phyloP scores from a whole-genome alignment of 2,888 invertebrate genomes.

The Timema podura region DNA sequence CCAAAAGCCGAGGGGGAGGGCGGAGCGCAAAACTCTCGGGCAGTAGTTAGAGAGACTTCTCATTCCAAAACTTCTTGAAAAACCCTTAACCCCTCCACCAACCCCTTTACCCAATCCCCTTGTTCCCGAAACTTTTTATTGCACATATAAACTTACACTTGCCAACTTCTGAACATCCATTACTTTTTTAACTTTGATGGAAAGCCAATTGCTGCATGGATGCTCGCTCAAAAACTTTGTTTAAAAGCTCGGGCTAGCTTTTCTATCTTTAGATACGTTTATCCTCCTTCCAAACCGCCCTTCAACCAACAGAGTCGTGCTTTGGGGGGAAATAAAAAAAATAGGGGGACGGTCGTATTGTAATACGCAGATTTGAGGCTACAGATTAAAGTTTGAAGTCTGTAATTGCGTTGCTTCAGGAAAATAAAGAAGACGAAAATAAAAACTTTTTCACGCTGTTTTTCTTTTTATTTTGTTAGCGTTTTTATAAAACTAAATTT shows the following conservation, averaged over 20 bases:
- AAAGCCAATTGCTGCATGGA: conserved; percentile 23
- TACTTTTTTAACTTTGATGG: conserved; percentile 25
- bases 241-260: conserved; percentile 16
- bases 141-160: conserved; percentile 24
- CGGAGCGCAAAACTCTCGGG: no score
- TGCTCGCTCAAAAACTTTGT: conserved; percentile 21
- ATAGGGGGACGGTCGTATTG: not conserved
- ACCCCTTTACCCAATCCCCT: not conserved
- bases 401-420: conserved; percentile 12
- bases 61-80: no score
- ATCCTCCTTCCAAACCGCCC: not conserved
- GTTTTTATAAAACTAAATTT: not conserved
- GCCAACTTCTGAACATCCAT: conserved; percentile 20
- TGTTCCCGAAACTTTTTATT: conserved; percentile 22
- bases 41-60: no score
- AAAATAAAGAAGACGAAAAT: not conserved
- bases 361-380: conserved; percentile 14
- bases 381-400: conserved; percentile 16
- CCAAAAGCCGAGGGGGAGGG: no score
- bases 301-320: not conserved
- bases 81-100: not conserved
- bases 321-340: no score
- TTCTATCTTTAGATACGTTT: conserved; percentile 1
- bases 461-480: not conserved
- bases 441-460: not conserved